Evolutionary conservation across 2,797 vertebrate species (phyloP), one percentile per base, ranked within the genome.

Genomic region (Manis pentadactyla): DNA sequence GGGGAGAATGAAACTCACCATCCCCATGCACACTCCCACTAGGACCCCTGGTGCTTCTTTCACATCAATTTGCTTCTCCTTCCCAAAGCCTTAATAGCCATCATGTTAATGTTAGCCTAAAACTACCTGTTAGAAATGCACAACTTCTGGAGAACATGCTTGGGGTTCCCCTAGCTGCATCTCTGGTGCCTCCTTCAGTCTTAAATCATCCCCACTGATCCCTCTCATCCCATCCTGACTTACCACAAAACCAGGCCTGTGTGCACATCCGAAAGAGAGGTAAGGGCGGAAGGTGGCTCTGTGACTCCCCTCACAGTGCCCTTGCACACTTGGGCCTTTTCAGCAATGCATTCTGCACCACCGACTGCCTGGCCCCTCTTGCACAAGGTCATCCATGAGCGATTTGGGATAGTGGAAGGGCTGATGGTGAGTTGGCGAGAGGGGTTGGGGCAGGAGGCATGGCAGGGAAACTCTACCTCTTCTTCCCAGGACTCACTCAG

Each of bases 311-410:
- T 92, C 74, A 64, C 7, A 0, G 21, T 21, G 39, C 53, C 46
- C 42, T 10, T 59, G 23, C 49, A 64, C 15, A 19, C 53, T 39
- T 9, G 17, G 39, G 73, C 73, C 39, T 0, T 96, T 96, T 90
- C 97, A 99, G 99, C 97, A 99, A 99, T 66, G 99, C 99, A 85
- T 99, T 99, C 98, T 99, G 99, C 97, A 99, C 99, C 96, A 99
- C 99, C 98, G 99, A 99, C 98, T 99, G 99, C 98, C 98, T 99
- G 98, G 99, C 99, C 19, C 99, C 99, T 19, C 97, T 99, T 92
- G 99, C 99, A 39, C 96, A 99, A 99, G 98, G 99, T 99, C 98
- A 99, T 99, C 98, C 98, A 99, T 25, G 99, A 99, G 95, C 98
- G 96, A 98, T 99, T 99, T 93, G 99, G 99, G 90, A 99, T 99